Evolutionary conservation across 2,113 vertebrate species (phyloP), one percentile per base, ranked within the genome.

Genomic region (Pleuronectes platessa): DNA sequence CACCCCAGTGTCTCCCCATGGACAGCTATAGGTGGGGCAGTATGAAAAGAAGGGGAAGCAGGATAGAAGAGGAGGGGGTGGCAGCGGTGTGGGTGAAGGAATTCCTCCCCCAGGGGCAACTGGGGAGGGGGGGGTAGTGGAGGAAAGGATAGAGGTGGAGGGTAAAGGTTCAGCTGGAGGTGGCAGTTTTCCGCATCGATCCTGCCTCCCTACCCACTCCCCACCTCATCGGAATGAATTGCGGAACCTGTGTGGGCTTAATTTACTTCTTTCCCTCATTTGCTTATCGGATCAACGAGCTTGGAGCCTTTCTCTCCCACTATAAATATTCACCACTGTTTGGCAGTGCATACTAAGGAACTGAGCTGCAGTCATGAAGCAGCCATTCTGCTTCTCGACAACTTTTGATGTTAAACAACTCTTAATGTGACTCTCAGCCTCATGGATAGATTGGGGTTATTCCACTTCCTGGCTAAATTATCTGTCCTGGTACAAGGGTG

Each of bases 161-260:
- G 88, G 86, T 84, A 70, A 88, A 83, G 75, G 85, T 85, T 86
- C 88, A 82, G 83, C 88, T 73, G 71, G 82, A 85, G 86, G 86
- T 92, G 90, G 89, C 85, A 83, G 77, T 88, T 90, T 60, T 82
- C 64, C 56, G 21, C 91, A 92, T 92, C n/a, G 88, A 94, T 93
- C 64, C 61, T 61, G 73, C 71, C 65, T 73, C 80, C 60, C 26
- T 27, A 27, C 3, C 26, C 26, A 4, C 26, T 62, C 3, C 12
- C 26, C 79, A 53, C 70, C 62, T 13, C 74, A 87, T 90, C 61
- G 87, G 88, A 92, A 93, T 86, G 86, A 92, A 91, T 86, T 84
- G 75, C 60, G 68, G 81, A 84, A 86, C 81, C 77, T 71, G 90
- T 90, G 87, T 91, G 88, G 91, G 88, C 88, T 92, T 85, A 79